phyloP scores from a whole-genome alignment of 2,113 vertebrate genomes.

The Sinocyclocheilus maitianheensis region DNA sequence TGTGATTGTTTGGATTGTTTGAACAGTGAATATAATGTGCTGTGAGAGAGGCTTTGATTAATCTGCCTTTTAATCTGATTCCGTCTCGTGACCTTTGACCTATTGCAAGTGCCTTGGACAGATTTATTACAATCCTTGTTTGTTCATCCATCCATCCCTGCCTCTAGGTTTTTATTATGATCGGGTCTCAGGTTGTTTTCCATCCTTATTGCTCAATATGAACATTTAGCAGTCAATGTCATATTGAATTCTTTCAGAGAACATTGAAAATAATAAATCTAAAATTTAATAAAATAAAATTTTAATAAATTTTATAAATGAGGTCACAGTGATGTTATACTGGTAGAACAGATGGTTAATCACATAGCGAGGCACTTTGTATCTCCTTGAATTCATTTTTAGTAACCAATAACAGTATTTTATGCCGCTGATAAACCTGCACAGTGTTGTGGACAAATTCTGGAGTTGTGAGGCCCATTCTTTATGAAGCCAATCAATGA shows the following conservation, averaged over 20 bases:
- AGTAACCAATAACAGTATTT: neutral
- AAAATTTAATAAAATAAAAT: neutral
- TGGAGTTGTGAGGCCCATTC: neutral
- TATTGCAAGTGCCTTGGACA: constrained; percentile 24
- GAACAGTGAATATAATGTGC: constrained; percentile 50
- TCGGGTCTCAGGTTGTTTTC: constrained; percentile 4
- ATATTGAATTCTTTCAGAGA: constrained; percentile 7
- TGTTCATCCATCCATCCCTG: constrained; percentile 7
- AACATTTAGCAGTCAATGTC: constrained; percentile 1
- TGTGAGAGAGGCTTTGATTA: constrained; percentile 42
- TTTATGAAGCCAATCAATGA: neutral
- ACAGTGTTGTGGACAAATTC: neutral
- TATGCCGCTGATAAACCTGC: constrained; percentile 19
- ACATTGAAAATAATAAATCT: constrained; percentile 1
- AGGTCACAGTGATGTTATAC: constrained; percentile 12
- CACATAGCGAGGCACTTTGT: neutral
- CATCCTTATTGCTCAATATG: neutral
- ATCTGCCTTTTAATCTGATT: constrained; percentile 52
- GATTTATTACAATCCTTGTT: constrained; percentile 42
- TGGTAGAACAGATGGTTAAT: constrained; percentile 10
- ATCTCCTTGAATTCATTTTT: constrained; percentile 12
- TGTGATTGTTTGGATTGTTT: constrained; percentile 58
- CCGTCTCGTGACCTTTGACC: constrained; percentile 34
- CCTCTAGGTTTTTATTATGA: constrained; percentile 17
- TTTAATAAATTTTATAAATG: constrained; percentile 13